Percentiles rank a stretch among this genome's conserved stretches.
These are phyloP conservation scores for Meda fulgida DNA, from an alignment of 2,797 vertebrate species.

Conservation along the genomic window DNA sequence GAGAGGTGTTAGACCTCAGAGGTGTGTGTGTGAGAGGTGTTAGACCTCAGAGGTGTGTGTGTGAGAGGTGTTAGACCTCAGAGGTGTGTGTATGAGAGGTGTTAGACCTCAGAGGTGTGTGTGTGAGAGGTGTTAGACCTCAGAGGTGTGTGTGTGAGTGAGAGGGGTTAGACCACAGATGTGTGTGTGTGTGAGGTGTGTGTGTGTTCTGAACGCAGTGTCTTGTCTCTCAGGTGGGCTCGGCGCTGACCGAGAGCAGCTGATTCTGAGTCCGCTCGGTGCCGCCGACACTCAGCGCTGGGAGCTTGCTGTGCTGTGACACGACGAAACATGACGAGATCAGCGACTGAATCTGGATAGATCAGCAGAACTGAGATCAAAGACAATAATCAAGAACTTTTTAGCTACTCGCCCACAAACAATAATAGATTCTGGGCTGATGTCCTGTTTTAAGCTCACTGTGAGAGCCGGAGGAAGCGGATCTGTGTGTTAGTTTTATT, in stretches of 20 bases:
- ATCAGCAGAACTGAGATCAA: neutral
- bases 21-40: no score
- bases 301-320: constrained; percentile 82
- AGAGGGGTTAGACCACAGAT: no score
- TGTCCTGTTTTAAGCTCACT: neutral
- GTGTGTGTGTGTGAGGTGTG: no score
- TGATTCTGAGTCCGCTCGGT: constrained; percentile 75
- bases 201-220: no score
- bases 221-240: constrained; percentile 74
- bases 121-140: no score
- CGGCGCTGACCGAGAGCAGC: constrained; percentile 81
- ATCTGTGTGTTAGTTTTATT: constrained; percentile 33
- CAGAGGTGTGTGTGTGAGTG: no score
- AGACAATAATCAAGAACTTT: neutral
- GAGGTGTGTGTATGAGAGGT: no score
- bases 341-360: neutral
- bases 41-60: no score
- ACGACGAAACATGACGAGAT: neutral
- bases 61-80: no score
- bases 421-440: neutral
- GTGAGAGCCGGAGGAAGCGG: neutral
- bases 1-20: no score
- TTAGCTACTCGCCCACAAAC: neutral
- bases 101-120: no score
- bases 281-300: constrained; percentile 79